A percentile compares a stretch with the other conserved stretches of the same genome.
Conservation (phyloP, 2,888 invertebrate species). For the Chouioia cunea region DNA sequence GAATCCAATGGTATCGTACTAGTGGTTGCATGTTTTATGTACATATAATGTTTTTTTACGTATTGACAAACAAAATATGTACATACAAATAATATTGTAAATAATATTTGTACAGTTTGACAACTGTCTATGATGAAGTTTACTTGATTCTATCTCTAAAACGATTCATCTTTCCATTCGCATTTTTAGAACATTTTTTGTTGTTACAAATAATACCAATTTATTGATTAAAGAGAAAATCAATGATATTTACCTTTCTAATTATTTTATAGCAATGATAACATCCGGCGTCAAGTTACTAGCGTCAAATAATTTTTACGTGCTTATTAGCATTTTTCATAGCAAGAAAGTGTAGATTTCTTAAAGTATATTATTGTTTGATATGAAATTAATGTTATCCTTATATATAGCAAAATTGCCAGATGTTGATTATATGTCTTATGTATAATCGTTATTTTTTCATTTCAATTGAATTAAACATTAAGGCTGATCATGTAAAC, state of each 20-base stretch:
- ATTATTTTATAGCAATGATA: conserved; percentile 43
- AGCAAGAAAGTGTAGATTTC: conserved; percentile 56
- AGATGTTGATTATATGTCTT: conserved; percentile 43
- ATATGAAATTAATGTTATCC: conserved; percentile 44
- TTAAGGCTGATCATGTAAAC: conserved; percentile 69
- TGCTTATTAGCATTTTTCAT: conserved; percentile 64
- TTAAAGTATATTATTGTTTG: conserved; percentile 35
- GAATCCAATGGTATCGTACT: neutral
- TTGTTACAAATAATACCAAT: conserved; percentile 16
- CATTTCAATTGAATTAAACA: conserved; percentile 62
- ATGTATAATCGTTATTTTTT: conserved; percentile 40
- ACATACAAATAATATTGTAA: conserved; percentile 21
- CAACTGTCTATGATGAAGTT: conserved; percentile 33
- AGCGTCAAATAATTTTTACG: conserved; percentile 51
- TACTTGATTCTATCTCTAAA: conserved; percentile 27
- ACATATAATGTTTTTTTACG: too few relatives aligned
- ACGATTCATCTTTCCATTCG: conserved; percentile 25
- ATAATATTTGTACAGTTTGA: conserved; percentile 30
- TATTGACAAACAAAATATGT: conserved; percentile 25
- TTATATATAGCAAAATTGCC: conserved; percentile 41
- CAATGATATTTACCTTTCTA: conserved; percentile 28
- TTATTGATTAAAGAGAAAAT: conserved; percentile 40
- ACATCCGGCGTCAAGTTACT: conserved; percentile 51
- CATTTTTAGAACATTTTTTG: conserved; percentile 36
- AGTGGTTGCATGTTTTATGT: too few relatives aligned